Evolutionary conservation across 2,797 vertebrate genomes (phyloP), one percentile per base, ranked within the genome.

Genomic region (Menidia menidia): DNA sequence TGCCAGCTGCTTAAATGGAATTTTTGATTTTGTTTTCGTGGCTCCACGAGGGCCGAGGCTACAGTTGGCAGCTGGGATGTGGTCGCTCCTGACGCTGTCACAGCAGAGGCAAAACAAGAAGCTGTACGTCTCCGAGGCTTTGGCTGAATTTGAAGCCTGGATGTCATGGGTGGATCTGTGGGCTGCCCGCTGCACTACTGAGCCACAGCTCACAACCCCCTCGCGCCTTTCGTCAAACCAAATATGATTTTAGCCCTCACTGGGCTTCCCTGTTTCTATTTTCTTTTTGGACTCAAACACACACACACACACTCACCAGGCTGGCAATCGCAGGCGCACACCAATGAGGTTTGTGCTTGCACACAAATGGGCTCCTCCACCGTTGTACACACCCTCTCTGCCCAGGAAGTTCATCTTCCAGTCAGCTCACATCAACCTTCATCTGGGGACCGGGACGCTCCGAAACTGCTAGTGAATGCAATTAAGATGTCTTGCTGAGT

Each of bases 401-500:
- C 81, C 77, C 76, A 71, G 80, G 78, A 89, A 91, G 89, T 88
- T 93, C 89, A 90, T 92, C 87, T 89, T 89, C 89, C 82, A 92
- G 89, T 92, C 91, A 87, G 84, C 80, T 90, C 87, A 86, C 89
- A 91, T 92, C 88, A 90, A 82, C 79, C 84, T 58, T 88, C 83
- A 87, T 86, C 86, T 72, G 79, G 87, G 85, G 85, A 88, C 60
- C 78, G 6, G 32, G 62, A 47, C 32, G 78, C 84, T 80, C 67
- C 30, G 57, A 79, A 84, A 78, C 83, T 66, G 85, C 80, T 73
- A 57, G 82, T 80, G 87, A 81, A 84, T 76, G 87, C 86, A 90
- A 91, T 92, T 92, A 92, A 91, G 90, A 91, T 87, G 87, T 84
- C 84, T 78, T 35, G 79, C 83, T 54, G 80, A 89, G 83, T 90